Evolutionary conservation across 2,113 vertebrate species (phyloP).

Genomic region (Ptilorrhoa leucosticta): DNA sequence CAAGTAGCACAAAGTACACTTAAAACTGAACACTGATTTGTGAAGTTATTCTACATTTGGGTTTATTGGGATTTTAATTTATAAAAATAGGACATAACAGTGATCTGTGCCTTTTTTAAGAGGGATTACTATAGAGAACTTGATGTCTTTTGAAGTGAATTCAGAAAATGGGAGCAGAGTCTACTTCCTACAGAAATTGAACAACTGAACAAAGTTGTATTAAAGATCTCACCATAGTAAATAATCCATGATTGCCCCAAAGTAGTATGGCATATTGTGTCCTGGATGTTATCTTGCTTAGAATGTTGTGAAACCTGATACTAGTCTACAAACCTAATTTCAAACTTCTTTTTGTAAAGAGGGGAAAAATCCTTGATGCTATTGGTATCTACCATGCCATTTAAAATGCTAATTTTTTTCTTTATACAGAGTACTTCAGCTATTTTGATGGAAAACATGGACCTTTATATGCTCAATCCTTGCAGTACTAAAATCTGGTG

Average conservation of each 20-base stretch:
- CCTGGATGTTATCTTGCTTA: neutral
- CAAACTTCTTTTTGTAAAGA: neutral
- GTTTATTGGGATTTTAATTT: neutral
- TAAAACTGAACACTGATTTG: neutral
- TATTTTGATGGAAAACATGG: conserved; percentile 98
- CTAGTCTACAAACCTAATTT: neutral
- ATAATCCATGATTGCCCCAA: neutral
- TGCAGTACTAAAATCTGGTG: conserved; percentile 99
- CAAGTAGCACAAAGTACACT: neutral
- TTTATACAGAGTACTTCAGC: conserved; percentile 89
- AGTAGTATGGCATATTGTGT: neutral
- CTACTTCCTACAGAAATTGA: neutral
- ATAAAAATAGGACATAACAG: neutral
- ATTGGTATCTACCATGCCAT: neutral
- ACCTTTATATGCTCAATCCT: conserved; percentile 98
- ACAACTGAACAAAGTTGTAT: neutral
- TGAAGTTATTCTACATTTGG: neutral
- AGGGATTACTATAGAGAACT: neutral
- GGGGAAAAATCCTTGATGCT: neutral
- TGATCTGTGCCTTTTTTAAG: neutral
- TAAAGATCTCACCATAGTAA: neutral
- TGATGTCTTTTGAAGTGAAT: neutral
- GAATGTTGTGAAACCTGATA: neutral
- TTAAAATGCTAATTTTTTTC: neutral
- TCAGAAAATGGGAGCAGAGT: neutral